Percentiles rank a stretch among this genome's conserved stretches.
These are phyloP conservation scores for Loris lydekkerianus DNA, from an alignment of 2,797 vertebrate genomes.

Conservation along the genomic window DNA sequence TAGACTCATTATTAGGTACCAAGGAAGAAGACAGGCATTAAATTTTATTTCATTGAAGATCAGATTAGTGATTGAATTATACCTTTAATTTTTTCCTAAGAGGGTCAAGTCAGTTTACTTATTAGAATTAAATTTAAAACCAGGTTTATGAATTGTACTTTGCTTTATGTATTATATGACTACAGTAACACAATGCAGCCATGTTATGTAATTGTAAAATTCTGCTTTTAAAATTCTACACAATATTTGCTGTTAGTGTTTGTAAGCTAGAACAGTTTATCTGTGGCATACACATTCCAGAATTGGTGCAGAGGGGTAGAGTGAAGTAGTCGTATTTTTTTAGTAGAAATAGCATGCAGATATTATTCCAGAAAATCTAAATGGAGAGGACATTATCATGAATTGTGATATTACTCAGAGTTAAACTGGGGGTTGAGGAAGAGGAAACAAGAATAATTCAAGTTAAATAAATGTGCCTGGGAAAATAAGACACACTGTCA, in stretches of 20 bases:
- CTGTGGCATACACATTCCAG: neutral
- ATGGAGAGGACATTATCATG: neutral
- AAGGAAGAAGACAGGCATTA: conserved; percentile 30
- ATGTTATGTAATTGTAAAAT: neutral
- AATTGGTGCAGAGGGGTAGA: neutral
- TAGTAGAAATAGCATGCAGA: neutral
- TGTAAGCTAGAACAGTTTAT: neutral
- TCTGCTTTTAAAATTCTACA: neutral
- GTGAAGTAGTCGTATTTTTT: conserved; percentile 3
- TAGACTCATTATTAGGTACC: conserved; percentile 36
- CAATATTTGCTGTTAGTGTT: conserved; percentile 36
- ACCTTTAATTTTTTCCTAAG: neutral
- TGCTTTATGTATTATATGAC: neutral
- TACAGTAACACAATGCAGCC: neutral
- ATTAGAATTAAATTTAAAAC: conserved; percentile 59
- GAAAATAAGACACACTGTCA: neutral
- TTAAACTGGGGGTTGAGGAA: neutral
- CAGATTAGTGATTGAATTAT: conserved; percentile 40
- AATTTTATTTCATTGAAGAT: conserved; percentile 47
- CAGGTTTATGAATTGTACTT: neutral
- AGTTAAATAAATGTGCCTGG: neutral
- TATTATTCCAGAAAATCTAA: neutral
- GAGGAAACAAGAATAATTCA: neutral
- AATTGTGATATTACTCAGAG: neutral
- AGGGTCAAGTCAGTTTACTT: conserved; percentile 60